Evolutionary conservation across 1,140 invertebrate genomes (phyloP).

Genomic region (Probaryconus sp.): DNA sequence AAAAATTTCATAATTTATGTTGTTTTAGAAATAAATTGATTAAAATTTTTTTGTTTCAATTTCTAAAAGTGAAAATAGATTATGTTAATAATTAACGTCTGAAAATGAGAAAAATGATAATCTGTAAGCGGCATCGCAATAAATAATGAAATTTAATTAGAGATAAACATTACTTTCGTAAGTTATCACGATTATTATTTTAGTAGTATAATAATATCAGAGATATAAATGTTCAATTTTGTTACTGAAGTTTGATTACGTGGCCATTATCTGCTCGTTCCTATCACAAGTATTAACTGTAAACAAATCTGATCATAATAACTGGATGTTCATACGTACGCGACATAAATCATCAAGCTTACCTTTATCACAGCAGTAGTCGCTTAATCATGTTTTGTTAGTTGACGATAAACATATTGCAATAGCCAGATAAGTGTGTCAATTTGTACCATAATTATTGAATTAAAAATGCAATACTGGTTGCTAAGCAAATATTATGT

Average conservation of each 20-base stretch:
- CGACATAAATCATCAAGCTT: constrained; percentile 48
- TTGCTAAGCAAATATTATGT: too few relatives aligned
- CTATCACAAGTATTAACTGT: constrained; percentile 47
- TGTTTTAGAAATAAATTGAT: too few relatives aligned
- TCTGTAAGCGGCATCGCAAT: too few relatives aligned
- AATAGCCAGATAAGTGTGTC: constrained; percentile 41
- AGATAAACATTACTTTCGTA: constrained; percentile 15
- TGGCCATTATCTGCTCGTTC: constrained; percentile 25
- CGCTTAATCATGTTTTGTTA: constrained; percentile 51
- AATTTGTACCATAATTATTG: constrained; percentile 39
- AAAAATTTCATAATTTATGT: too few relatives aligned
- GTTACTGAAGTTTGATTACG: constrained; percentile 47
- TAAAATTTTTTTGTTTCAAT: too few relatives aligned
- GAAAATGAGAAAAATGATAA: too few relatives aligned
- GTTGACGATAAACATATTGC: constrained; percentile 46
- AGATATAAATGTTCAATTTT: constrained; percentile 22
- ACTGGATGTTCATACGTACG: constrained; percentile 41
- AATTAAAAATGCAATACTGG: constrained; percentile 18
- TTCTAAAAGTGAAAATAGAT: too few relatives aligned
- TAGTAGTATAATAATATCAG: constrained; percentile 21
- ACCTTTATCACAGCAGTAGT: constrained; percentile 45
- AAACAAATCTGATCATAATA: constrained; percentile 57
- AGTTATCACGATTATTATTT: constrained; percentile 26
- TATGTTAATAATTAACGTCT: too few relatives aligned
- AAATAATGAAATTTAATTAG: too few relatives aligned